Percentiles rank a stretch among this genome's conserved stretches.
Evolutionary conservation across 2,113 vertebrate species (phyloP).

Genomic region (Psilopogon haemacephalus): DNA sequence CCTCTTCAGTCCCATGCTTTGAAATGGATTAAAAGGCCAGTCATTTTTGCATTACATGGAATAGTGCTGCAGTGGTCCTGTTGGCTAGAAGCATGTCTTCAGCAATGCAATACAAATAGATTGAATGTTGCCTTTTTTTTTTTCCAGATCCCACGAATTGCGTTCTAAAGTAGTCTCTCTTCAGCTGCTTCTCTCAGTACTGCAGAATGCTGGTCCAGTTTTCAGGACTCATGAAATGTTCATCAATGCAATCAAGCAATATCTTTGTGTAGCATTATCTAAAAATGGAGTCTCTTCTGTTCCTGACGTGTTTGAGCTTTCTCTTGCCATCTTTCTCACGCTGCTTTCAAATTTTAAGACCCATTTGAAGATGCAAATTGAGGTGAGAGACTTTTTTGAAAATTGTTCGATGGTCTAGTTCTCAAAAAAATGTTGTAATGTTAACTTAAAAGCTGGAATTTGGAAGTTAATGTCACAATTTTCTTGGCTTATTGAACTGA

Average conservation of each 20-base stretch:
- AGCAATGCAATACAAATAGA: neutral
- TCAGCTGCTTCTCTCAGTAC: slow-evolving; percentile 92
- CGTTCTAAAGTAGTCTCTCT: slow-evolving; percentile 96
- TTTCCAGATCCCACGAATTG: slow-evolving; percentile 90
- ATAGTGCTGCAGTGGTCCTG: neutral
- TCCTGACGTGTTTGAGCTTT: slow-evolving; percentile 98
- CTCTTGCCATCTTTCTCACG: slow-evolving; percentile 95
- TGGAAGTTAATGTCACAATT: neutral
- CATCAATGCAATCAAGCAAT: slow-evolving; percentile 97
- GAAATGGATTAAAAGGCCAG: neutral
- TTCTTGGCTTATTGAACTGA: neutral
- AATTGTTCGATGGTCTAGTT: neutral
- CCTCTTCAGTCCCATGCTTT: accelerated
- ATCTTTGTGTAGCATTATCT: slow-evolving; percentile 95
- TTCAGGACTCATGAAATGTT: slow-evolving; percentile 98
- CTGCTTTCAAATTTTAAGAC: slow-evolving; percentile 97
- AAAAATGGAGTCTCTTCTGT: slow-evolving; percentile 98
- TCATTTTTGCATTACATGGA: neutral
- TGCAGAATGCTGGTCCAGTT: slow-evolving; percentile 93
- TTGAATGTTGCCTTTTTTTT: neutral
- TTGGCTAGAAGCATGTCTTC: neutral
- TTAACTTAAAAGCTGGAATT: neutral
- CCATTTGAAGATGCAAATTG: slow-evolving; percentile 98
- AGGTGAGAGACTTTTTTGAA: slow-evolving; percentile 76
- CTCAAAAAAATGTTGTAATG: neutral